Percentiles rank a stretch among this genome's conserved stretches.
These are phyloP conservation scores for Scomberomorus guttatus DNA, from an alignment of 2,797 vertebrate species.

Conservation along the genomic window DNA sequence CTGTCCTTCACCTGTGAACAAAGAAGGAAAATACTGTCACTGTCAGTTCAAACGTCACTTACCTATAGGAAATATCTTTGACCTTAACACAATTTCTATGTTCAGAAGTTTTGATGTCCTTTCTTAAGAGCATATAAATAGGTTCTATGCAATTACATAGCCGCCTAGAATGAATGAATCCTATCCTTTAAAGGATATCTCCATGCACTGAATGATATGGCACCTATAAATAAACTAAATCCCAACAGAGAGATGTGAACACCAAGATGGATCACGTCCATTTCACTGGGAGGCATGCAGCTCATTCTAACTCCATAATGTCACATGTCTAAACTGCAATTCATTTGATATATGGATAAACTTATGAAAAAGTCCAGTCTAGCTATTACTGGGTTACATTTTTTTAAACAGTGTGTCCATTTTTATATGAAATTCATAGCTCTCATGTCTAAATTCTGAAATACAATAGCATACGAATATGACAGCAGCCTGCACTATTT, in stretches of 20 bases:
- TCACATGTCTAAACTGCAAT: slow-evolving; percentile 10
- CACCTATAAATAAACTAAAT: slow-evolving; percentile 61
- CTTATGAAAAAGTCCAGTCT: slow-evolving; percentile 1
- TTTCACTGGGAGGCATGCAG: slow-evolving; percentile 18
- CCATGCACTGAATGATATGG: slow-evolving; percentile 31
- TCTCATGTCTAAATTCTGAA: neutral
- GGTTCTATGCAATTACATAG: slow-evolving; percentile 12
- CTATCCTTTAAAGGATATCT: slow-evolving; percentile 66
- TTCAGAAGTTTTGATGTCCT: neutral
- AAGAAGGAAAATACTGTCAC: slow-evolving; percentile 19
- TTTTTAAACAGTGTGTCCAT: too few species aligned
- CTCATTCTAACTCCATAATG: neutral
- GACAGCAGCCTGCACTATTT: neutral
- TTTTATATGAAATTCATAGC: neutral
- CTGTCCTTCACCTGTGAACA: slow-evolving; percentile 80
- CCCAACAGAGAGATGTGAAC: slow-evolving; percentile 42
- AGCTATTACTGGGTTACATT: too few species aligned
- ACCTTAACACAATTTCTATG: neutral
- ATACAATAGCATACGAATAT: neutral
- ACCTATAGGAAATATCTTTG: neutral
- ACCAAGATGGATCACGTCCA: slow-evolving; percentile 11
- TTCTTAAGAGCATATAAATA: slow-evolving; percentile 7
- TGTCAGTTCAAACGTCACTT: slow-evolving; percentile 1
- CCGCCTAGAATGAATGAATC: slow-evolving; percentile 14
- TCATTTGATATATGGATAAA: neutral